phyloP scores from a whole-genome alignment of 1,140 invertebrate species.

The Yoshiicerus persimilis region DNA sequence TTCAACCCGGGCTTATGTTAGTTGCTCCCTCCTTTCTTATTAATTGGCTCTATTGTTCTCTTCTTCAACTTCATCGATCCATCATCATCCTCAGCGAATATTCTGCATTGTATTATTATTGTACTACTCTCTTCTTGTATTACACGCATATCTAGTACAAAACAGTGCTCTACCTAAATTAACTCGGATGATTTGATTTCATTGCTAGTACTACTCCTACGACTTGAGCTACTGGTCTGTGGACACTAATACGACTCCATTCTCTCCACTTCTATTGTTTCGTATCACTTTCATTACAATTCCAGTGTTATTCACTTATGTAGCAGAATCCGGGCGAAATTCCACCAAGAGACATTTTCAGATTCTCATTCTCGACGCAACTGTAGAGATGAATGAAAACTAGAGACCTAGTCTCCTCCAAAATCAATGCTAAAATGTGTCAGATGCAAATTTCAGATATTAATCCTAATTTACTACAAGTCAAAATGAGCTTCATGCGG shows the following conservation, averaged over 20 bases:
- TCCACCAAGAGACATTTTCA: neutral
- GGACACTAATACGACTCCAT: neutral
- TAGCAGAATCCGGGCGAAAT: neutral
- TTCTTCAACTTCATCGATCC: slow-evolving; percentile 7
- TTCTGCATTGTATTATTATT: neutral
- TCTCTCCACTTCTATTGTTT: neutral
- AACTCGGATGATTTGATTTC: neutral
- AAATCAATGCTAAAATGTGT: slow-evolving; percentile 18
- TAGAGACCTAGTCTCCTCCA: neutral
- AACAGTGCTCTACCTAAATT: neutral
- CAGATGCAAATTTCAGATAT: slow-evolving; percentile 15
- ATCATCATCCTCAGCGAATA: neutral
- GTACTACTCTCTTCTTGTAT: neutral
- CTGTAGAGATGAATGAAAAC: neutral
- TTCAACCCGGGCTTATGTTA: slow-evolving; percentile 7
- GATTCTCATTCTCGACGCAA: neutral
- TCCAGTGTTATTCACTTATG: neutral
- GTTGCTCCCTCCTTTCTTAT: slow-evolving; percentile 15
- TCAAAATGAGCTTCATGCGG: neutral
- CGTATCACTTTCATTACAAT: neutral
- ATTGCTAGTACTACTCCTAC: neutral
- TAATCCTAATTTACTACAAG: slow-evolving; percentile 7
- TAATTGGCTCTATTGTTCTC: slow-evolving; percentile 34
- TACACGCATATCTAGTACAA: neutral
- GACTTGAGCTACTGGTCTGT: neutral